Percentiles rank a stretch among this genome's conserved stretches.
Conservation (phyloP, 1,140 invertebrate genomes). For the Drosophila obscura region DNA sequence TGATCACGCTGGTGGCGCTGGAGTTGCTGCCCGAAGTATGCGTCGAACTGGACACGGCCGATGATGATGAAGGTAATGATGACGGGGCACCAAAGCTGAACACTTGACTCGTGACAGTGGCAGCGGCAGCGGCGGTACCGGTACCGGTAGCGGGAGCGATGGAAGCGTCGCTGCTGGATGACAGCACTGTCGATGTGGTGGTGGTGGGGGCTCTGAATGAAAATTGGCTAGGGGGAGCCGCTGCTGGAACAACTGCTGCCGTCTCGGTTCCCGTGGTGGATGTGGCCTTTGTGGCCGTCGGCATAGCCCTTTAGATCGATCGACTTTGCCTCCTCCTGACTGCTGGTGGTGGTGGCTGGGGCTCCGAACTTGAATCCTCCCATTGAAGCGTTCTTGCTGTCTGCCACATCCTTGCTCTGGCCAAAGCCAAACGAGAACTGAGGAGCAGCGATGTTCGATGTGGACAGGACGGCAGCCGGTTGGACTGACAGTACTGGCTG, state of each 20-base stretch:
- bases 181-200: background rate
- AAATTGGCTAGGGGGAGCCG: slow-evolving; percentile 14
- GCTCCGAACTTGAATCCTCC: background rate
- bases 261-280: slow-evolving; percentile 5
- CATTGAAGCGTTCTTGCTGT: slow-evolving; percentile 4
- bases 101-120: slow-evolving; percentile 4
- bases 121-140: background rate
- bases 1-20: background rate
- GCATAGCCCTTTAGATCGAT: background rate
- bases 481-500: background rate
- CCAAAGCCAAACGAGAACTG: slow-evolving; percentile 19
- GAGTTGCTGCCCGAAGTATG: slow-evolving; percentile 1
- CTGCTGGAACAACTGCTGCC: background rate
- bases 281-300: background rate
- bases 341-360: background rate
- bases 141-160: slow-evolving; percentile 9
- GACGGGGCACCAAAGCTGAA: slow-evolving; percentile 43
- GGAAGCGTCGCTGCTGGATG: slow-evolving; percentile 4
- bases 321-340: slow-evolving; percentile 16
- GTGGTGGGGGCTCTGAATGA: slow-evolving; percentile 19
- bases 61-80: slow-evolving; percentile 9
- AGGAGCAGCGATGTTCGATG: background rate
- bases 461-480: background rate
- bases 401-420: slow-evolving; percentile 16
- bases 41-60: slow-evolving; percentile 31